Percentiles rank a stretch among this genome's conserved stretches.
Conservation (phyloP, 2,797 vertebrate species). For the Parambassis ranga region DNA sequence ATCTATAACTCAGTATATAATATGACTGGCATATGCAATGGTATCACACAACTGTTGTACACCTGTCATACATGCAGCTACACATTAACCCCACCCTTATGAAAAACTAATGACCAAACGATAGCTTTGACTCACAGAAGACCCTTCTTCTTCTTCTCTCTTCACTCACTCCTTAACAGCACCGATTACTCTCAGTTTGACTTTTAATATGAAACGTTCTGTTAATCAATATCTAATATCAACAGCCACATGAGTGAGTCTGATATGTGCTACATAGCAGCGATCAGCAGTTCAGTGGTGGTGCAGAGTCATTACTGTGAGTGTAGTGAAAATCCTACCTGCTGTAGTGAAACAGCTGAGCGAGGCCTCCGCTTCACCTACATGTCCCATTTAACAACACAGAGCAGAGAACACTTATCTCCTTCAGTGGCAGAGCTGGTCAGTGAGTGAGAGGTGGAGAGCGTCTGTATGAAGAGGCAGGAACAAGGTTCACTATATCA, state of each 20-base stretch:
- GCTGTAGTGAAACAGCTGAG: slow-evolving; percentile 11
- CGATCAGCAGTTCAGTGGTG: background rate
- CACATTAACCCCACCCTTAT: slow-evolving; percentile 39
- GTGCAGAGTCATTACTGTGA: background rate
- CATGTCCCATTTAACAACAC: slow-evolving; percentile 25
- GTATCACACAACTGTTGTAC: background rate
- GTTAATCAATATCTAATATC: too few species aligned
- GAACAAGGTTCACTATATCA: slow-evolving; percentile 70
- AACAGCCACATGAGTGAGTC: background rate
- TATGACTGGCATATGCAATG: background rate
- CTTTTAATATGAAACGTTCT: too few species aligned
- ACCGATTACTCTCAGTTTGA: too few species aligned
- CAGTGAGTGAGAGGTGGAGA: slow-evolving; percentile 30
- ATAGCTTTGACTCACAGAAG: slow-evolving; percentile 36
- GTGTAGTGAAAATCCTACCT: slow-evolving; percentile 45
- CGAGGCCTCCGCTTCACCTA: slow-evolving; percentile 35
- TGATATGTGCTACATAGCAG: background rate
- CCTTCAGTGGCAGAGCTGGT: background rate
- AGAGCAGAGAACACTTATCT: slow-evolving; percentile 25
- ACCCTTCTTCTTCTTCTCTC: slow-evolving; percentile 8
- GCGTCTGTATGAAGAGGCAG: slow-evolving; percentile 9
- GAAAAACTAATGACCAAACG: slow-evolving; percentile 56
- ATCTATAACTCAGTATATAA: background rate
- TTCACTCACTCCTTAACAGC: background rate
- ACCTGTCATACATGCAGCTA: slow-evolving; percentile 15